Percentiles rank a stretch among this genome's conserved stretches.
These are phyloP conservation scores for Napeogenes inachia DNA, from an alignment of 2,888 invertebrate genomes.

Conservation along the genomic window DNA sequence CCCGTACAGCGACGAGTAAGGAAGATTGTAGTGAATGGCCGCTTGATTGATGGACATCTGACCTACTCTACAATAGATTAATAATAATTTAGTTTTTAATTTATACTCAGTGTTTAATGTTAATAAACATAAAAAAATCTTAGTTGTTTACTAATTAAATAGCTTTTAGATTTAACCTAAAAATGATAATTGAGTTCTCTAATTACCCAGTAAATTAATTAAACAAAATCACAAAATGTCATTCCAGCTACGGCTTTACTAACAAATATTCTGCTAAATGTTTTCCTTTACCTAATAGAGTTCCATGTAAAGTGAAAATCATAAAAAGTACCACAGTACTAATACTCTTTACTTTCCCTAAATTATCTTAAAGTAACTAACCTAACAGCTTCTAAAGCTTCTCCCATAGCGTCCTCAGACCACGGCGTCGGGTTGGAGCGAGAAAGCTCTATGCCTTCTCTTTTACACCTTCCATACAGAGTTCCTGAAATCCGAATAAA, in stretches of 20 bases:
- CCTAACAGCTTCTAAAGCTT: slow-evolving; percentile 93
- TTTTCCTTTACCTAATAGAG: too few species aligned
- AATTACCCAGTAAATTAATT: slow-evolving; percentile 12
- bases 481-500: slow-evolving; percentile 76
- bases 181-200: too few species aligned
- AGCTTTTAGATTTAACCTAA: too few species aligned
- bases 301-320: too few species aligned
- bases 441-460: slow-evolving; percentile 92
- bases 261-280: too few species aligned
- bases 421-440: slow-evolving; percentile 94
- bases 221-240: slow-evolving; percentile 10
- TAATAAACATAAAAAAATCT: too few species aligned
- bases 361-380: slow-evolving; percentile 39
- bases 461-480: slow-evolving; percentile 90
- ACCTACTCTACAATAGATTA: slow-evolving; percentile 79
- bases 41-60: slow-evolving; percentile 97
- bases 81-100: background rate
- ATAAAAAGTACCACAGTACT: too few species aligned
- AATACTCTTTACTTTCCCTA: too few species aligned
- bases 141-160: too few species aligned
- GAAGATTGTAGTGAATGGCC: slow-evolving; percentile 93
- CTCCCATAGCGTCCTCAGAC: slow-evolving; percentile 96
- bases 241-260: too few species aligned
- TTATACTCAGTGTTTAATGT: background rate
- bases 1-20: slow-evolving; percentile 92